Evolutionary conservation across 2,797 vertebrate genomes (phyloP).

Genomic region (Semaprochilodus insignis): DNA sequence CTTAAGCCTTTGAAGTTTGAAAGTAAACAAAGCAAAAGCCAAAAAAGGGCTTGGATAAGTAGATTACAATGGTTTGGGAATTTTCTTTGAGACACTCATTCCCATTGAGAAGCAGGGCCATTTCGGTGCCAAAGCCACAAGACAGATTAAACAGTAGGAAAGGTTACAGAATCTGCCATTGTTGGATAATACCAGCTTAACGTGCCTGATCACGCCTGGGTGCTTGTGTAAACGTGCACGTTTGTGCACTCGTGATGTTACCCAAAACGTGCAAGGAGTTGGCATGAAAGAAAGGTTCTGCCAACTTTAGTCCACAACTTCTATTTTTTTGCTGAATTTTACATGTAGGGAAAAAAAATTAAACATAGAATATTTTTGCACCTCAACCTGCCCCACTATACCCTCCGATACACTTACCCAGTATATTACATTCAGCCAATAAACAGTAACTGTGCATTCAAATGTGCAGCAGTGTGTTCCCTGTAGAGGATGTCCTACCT

Average conservation of each 20-base stretch:
- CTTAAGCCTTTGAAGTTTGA: not conserved
- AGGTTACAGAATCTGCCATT: not conserved
- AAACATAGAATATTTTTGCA: too few relatives aligned
- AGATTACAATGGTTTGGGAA: not conserved
- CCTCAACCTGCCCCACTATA: too few relatives aligned
- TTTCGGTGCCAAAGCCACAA: not conserved
- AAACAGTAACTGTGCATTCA: too few relatives aligned
- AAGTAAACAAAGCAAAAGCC: constrained; percentile 1
- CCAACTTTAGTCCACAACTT: too few relatives aligned
- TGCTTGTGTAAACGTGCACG: not conserved
- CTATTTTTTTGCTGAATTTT: too few relatives aligned
- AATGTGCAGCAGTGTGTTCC: too few relatives aligned
- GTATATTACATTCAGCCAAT: too few relatives aligned
- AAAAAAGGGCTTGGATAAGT: not conserved
- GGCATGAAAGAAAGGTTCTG: too few relatives aligned
- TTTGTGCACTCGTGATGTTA: not conserved
- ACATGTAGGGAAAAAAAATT: too few relatives aligned
- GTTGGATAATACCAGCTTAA: not conserved
- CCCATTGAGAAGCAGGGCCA: not conserved
- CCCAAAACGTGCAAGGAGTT: not conserved
- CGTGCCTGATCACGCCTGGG: not conserved
- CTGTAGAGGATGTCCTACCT: too few relatives aligned
- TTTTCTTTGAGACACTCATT: not conserved
- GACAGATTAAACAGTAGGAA: not conserved
- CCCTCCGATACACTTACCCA: too few relatives aligned